Percentiles rank a stretch among this genome's conserved stretches.
phyloP scores from a whole-genome alignment of 2,888 invertebrate species.

The Hypsopygia costalis region DNA sequence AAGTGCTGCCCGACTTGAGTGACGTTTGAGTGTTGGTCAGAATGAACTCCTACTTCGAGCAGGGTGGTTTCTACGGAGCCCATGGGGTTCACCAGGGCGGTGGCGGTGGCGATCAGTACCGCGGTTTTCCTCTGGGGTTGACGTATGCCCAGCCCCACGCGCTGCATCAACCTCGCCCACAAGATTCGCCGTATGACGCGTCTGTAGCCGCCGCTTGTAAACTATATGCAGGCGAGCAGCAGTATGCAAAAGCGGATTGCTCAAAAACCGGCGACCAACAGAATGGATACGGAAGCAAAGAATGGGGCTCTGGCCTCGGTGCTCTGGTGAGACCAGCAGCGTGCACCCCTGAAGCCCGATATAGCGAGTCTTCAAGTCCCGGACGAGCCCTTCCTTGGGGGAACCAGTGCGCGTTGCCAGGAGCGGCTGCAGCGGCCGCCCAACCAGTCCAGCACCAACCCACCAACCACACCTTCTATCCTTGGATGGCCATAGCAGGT shows the following conservation, averaged over 20 bases:
- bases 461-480: slow-evolving; percentile 96
- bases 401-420: slow-evolving; percentile 92
- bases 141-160: slow-evolving; percentile 93
- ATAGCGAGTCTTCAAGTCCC: slow-evolving; percentile 92
- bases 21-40: slow-evolving; percentile 73
- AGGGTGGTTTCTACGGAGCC: slow-evolving; percentile 96
- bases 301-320: slow-evolving; percentile 85
- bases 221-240: slow-evolving; percentile 86
- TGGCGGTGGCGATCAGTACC: slow-evolving; percentile 88
- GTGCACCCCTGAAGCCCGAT: slow-evolving; percentile 93
- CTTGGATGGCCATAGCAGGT: slow-evolving; percentile 99
- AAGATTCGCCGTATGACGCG: slow-evolving; percentile 95
- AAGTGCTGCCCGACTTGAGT: slow-evolving; percentile 69
- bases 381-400: slow-evolving; percentile 90
- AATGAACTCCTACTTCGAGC: slow-evolving; percentile 98
- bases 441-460: slow-evolving; percentile 94
- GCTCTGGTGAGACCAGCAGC: slow-evolving; percentile 90
- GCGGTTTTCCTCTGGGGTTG: slow-evolving; percentile 92
- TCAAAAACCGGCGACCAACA: slow-evolving; percentile 84
- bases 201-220: slow-evolving; percentile 94
- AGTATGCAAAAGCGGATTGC: slow-evolving; percentile 88
- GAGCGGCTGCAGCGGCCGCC: slow-evolving; percentile 88
- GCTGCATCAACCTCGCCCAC: slow-evolving; percentile 88
- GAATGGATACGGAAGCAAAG: slow-evolving; percentile 86
- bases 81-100: slow-evolving; percentile 91